A percentile compares a stretch with the other conserved stretches of the same genome.
Conservation (phyloP, 2,888 invertebrate genomes). For the Heteropelma amictum region DNA sequence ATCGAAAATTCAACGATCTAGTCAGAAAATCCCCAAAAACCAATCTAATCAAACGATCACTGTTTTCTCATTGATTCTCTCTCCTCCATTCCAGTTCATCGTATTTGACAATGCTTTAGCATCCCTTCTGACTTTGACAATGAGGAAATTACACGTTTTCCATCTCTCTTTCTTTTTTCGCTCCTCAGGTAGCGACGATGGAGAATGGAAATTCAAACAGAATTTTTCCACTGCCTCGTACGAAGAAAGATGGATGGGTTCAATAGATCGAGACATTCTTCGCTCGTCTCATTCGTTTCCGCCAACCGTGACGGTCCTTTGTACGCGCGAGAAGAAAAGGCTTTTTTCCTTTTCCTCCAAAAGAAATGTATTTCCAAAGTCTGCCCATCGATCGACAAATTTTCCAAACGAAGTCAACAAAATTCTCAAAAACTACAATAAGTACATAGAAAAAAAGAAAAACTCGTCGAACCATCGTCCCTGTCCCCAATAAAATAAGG, state of each 20-base stretch:
- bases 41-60: too few species aligned
- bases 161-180: too few species aligned
- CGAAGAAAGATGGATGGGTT: neutral
- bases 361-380: too few species aligned
- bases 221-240: neutral
- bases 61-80: slow-evolving; percentile 1
- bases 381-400: too few species aligned
- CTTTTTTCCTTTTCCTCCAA: too few species aligned
- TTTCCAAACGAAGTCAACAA: too few species aligned
- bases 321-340: neutral
- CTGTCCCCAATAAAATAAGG: slow-evolving; percentile 8
- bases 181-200: neutral
- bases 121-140: neutral
- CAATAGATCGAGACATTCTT: neutral
- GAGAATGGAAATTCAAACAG: neutral
- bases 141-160: neutral
- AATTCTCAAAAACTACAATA: too few species aligned
- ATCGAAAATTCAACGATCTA: too few species aligned
- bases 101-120: neutral
- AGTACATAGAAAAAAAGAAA: too few species aligned
- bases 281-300: neutral
- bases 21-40: too few species aligned
- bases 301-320: neutral
- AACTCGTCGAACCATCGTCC: neutral
- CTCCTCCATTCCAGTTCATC: neutral